These are phyloP conservation scores for Barypeithes pellucidus DNA, from an alignment of 2,888 invertebrate species.

Conservation along the genomic window DNA sequence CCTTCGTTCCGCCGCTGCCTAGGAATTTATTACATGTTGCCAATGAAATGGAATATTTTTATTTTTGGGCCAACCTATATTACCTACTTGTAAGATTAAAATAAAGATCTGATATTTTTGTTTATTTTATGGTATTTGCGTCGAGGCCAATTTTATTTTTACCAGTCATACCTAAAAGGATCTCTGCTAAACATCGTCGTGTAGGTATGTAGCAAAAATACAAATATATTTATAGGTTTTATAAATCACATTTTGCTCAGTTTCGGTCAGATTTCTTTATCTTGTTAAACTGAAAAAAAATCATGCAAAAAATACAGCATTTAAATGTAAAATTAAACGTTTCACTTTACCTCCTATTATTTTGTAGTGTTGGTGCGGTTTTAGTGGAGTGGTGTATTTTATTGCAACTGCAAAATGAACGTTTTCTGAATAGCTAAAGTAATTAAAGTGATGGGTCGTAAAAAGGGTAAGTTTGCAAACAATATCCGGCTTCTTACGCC, in stretches of 20 bases:
- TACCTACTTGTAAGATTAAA: slow-evolving; percentile 7
- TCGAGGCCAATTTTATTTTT: slow-evolving; percentile 47
- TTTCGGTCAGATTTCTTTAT: neutral
- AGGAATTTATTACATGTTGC: neutral
- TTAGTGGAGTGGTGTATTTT: neutral
- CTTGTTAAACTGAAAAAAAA: neutral
- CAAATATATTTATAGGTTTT: slow-evolving; percentile 3
- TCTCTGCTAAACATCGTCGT: slow-evolving; percentile 15
- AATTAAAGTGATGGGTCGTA: slow-evolving; percentile 27
- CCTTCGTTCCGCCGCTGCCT: no score
- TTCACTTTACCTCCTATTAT: neutral
- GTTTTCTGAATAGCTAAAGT: neutral
- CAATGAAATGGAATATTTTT: slow-evolving; percentile 2
- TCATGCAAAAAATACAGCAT: neutral
- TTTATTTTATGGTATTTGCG: slow-evolving; percentile 40
- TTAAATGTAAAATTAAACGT: neutral
- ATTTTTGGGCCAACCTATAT: neutral
- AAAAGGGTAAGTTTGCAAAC: slow-evolving; percentile 36
- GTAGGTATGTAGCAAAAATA: slow-evolving; percentile 33
- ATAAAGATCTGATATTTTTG: slow-evolving; percentile 11
- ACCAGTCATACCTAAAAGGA: slow-evolving; percentile 39
- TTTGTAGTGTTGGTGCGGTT: slow-evolving; percentile 6
- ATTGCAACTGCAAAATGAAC: slow-evolving; percentile 3
- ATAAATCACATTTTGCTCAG: slow-evolving; percentile 11
- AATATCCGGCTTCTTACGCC: neutral